Base-by-base conservation (phyloP, 2,113 vertebrate genomes). In the Pangasianodon hypophthalmus region DNA sequence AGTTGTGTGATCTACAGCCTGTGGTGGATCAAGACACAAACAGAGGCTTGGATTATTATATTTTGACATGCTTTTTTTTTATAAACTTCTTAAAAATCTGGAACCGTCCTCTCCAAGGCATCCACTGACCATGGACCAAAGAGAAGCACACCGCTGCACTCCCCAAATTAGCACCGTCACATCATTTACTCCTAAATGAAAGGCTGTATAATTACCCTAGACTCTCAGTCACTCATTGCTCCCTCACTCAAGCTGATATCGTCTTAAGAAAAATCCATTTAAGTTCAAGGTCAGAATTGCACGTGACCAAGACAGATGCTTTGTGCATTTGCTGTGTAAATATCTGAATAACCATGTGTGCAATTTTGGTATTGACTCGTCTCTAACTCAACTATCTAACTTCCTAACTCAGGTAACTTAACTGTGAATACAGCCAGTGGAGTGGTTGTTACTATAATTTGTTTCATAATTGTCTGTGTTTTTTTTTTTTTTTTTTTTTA, bases 61-160 rank as follows among this genome's bases (percentile, higher is more conserved):
- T 88, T 44, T 71, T 79, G 44, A 84, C 26, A 21, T 89, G n/a
- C n/a, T 60, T 50, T 84, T 92, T 86, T 91, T 89, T 89, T 73
- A 84, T 84, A 92, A 90, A 86, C 67, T 89, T n/a, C 6, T 44
- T 46, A 44, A n/a, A 46, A 54, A 54, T 89, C 90, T 93, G 89
- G 89, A 91, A 79, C 62, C 81, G 91, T 92, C 91, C 92, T 94
- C 91, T 91, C 41, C 26, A 90, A 91, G 67, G 88, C 84, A 71
- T 90, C 75, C 21, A 85, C 79, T 92, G 88, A 92, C 92, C 85
- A 92, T 91, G 90, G 90, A 92, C 89, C 90, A 88, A 83, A 71
- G 86, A 18, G 90, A 94, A 95, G 94, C 94, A 95, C 95, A 95
- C 94, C 88, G 88, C 86, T 93, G 83, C 90, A 88, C 85, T 44